Base-by-base conservation (phyloP, 2,797 vertebrate species). In the Silurus aristotelis region DNA sequence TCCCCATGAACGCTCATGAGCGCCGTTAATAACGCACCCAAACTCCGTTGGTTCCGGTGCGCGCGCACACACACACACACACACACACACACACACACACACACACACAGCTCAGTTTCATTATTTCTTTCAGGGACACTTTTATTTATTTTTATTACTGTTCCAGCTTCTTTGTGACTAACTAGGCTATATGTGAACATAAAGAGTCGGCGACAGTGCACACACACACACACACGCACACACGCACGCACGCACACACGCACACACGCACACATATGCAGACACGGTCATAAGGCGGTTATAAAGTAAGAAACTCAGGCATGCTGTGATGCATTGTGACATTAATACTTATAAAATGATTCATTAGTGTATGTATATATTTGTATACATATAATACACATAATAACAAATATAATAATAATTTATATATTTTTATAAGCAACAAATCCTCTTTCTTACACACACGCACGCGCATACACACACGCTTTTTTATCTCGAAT, bases 1-100 rank as follows among this genome's bases (percentile, higher is more conserved):
- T 55, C 72, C 72, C n/a, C 72, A 13, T 72, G 43, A 72, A 72
- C 70, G 70, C 70, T 72, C n/a, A 72, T 55, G 31, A 55, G 12
- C 72, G 13, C 72, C n/a, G 46, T 15, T 75, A 55, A 75, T 75
- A 75, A 75, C 46, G 20, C 70, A 46, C 67, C 20, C 17, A 3
- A 70, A 14, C 17, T 31, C 66, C 17, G 8, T 70, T 19, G 38
- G 67, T 55, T 25, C 46, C 70, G 14, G 22, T 52, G 71, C 9
- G 46, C 46, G 46, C 70, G 70, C 70, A 46, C 38, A 1, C 38
- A 5, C 38, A 5, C 38, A 38, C 38, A 38, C 38, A 38, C 38
- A 38, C 38, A 38, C 38, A 38, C 38, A 38, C 31, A 64, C 61
- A n/a, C 46, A n/a, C 70, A 48, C 20, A 46, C 5, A 14, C 3